Base-by-base conservation (phyloP, 1,140 invertebrate genomes). In the Pemphigus obesinymphae region DNA sequence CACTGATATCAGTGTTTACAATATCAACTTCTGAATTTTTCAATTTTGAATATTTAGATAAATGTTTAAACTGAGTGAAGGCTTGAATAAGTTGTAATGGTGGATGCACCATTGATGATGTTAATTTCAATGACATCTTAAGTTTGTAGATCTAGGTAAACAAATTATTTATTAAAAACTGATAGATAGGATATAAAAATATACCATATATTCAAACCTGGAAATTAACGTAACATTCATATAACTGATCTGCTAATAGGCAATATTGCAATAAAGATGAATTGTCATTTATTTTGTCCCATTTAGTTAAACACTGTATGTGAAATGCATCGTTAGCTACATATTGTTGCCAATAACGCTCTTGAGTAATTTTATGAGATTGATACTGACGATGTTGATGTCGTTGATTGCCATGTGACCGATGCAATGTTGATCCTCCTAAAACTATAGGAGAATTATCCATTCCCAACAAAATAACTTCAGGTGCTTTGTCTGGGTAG, bases 181-280 rank as follows among this genome's bases (percentile, higher is more conserved):
- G 3, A 55, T 58, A 58, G 2, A 29, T 29, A 58, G 1, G 29
- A 58, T 13, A 31, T 58, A 13, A 13, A 5, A 4, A 45, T 45
- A 29, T 8, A 15, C 11, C 13, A 6, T 45, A 17, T 48, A 48
- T 45, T 23, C 34, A 68, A 48, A 73, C 70, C 45, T 73, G 70
- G 6, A 73, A 73, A 50, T 50, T 73, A 7, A 5, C 26, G n/a
- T 73, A 73, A 31, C 70, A 73, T n/a, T 73, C 70, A 50, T 73
- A 73, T 10, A 73, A 73, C 15, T 73, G 70, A 50, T 73, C 43
- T 29, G 70, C 70, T 50, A 73, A 23, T 10, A 73, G 5, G n/a
- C 70, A 73, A 31, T 50, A 73, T 50, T 73, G 70, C 26, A 48
- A n/a, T 31, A 31, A 20, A 73, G 17, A 50, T 31, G 70, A 73